Conservation (phyloP, 2,888 invertebrate species). For the Iselma pallidipennis region DNA sequence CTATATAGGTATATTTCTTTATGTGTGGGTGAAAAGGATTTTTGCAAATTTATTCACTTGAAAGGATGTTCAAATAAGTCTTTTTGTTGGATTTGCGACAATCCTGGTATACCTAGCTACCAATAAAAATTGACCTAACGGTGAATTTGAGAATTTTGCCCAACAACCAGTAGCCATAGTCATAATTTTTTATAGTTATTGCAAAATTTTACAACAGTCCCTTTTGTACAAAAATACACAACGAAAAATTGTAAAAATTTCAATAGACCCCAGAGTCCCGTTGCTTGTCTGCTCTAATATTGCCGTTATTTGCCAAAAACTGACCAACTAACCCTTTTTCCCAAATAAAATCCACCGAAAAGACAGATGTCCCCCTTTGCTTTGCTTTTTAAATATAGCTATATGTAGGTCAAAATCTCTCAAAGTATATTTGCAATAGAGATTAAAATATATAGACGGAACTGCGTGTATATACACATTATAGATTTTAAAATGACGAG, state of each 20-base stretch:
- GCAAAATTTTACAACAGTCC: neutral
- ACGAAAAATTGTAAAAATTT: neutral
- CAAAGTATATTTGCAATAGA: constrained; percentile 46
- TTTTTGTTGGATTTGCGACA: too few species aligned
- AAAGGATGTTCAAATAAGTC: too few species aligned
- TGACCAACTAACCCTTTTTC: constrained; percentile 1
- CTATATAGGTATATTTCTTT: too few species aligned
- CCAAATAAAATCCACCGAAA: neutral
- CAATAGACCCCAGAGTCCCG: too few species aligned
- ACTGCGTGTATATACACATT: neutral
- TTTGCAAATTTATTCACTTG: too few species aligned
- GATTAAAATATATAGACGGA: constrained; percentile 41
- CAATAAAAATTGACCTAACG: neutral
- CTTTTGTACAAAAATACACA: neutral
- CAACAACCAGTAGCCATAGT: neutral
- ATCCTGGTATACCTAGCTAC: too few species aligned
- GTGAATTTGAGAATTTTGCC: neutral
- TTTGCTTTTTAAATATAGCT: constrained; percentile 40
- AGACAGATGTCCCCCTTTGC: constrained; percentile 36
- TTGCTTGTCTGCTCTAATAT: neutral
- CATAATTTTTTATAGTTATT: neutral
- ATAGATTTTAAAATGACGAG: neutral
- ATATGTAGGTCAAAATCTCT: constrained; percentile 48
- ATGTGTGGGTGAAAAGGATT: neutral
- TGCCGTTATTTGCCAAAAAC: constrained; percentile 2